phyloP scores from a whole-genome alignment of 2,888 invertebrate species.

The Salpingus planirostris region DNA sequence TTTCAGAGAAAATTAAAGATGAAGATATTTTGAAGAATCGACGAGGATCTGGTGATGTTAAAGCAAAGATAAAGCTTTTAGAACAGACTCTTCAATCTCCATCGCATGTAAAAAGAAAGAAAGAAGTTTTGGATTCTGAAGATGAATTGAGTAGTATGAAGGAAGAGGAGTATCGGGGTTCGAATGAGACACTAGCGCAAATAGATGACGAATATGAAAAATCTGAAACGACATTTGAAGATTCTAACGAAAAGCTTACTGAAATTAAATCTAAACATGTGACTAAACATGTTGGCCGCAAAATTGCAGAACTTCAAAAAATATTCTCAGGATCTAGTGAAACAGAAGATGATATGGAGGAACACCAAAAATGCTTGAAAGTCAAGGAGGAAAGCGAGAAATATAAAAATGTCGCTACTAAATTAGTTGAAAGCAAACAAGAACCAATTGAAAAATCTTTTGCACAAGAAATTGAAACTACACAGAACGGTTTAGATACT shows the following conservation, averaged over 20 bases:
- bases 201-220: constrained; percentile 35
- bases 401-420: no score
- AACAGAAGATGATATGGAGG: constrained; percentile 10
- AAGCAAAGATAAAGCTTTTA: constrained; percentile 46
- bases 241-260: constrained; percentile 9
- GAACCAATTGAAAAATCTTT: constrained; percentile 10
- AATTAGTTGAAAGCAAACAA: no score
- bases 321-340: constrained; percentile 35
- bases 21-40: constrained; percentile 36
- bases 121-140: constrained; percentile 36
- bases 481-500: constrained; percentile 2
- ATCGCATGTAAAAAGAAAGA: constrained; percentile 34
- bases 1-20: constrained; percentile 28
- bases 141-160: constrained; percentile 41
- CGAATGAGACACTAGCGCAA: constrained; percentile 39
- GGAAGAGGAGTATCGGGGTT: constrained; percentile 35
- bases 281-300: constrained; percentile 40
- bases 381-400: neutral
- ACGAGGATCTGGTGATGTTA: constrained; percentile 47
- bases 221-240: constrained; percentile 22
- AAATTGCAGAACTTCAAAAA: constrained; percentile 44
- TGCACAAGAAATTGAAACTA: constrained; percentile 5
- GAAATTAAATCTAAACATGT: constrained; percentile 19
- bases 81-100: constrained; percentile 41
- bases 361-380: neutral